Evolutionary conservation across 2,113 vertebrate genomes (phyloP).

Genomic region (Saguinus midas): DNA sequence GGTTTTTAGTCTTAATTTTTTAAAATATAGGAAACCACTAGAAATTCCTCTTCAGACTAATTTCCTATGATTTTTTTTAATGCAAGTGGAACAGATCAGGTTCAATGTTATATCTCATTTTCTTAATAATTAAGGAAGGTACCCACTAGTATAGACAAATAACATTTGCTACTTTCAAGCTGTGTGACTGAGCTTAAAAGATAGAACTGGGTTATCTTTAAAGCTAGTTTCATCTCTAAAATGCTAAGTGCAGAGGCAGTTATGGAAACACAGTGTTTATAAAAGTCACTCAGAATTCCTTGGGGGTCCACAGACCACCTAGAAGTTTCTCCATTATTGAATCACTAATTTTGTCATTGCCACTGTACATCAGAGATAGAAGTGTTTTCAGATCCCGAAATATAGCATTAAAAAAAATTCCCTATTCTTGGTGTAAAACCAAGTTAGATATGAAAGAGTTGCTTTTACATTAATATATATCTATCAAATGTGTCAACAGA

Average conservation of each 20-base stretch:
- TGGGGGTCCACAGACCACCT: not conserved
- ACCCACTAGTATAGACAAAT: not conserved
- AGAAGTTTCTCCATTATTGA: not conserved
- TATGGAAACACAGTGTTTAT: not conserved
- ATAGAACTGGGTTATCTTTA: not conserved
- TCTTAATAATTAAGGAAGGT: not conserved
- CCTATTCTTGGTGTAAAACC: not conserved
- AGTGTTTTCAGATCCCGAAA: not conserved
- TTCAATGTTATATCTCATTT: not conserved
- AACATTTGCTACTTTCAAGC: not conserved
- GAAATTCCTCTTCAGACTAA: not conserved
- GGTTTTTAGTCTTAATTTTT: not conserved
- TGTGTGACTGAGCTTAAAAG: not conserved
- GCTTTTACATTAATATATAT: not conserved
- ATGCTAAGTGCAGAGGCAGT: not conserved
- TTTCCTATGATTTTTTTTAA: not conserved
- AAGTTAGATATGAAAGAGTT: not conserved
- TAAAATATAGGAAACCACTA: not conserved
- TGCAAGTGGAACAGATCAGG: not conserved
- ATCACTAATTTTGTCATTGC: not conserved
- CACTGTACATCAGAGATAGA: not conserved
- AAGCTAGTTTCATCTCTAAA: not conserved
- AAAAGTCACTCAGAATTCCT: not conserved
- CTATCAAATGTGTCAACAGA: not conserved
- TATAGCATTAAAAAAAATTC: not conserved